Evolutionary conservation across 2,797 vertebrate genomes (phyloP).

Genomic region (Myotis planiceps): DNA sequence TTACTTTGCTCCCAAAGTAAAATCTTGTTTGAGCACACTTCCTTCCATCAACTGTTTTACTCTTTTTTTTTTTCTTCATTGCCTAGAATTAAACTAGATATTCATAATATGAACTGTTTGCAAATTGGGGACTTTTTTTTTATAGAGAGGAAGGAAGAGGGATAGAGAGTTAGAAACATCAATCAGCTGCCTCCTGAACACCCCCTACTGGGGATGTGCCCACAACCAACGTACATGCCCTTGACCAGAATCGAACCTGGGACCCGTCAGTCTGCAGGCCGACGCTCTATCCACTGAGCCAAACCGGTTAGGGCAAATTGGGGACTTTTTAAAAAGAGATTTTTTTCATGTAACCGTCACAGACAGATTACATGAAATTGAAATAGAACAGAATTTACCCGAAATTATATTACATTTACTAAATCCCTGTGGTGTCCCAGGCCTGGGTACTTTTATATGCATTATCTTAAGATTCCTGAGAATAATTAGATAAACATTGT

Average conservation of each 20-base stretch:
- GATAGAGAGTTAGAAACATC: too few species aligned
- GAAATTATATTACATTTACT: slow-evolving; percentile 6
- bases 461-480: neutral
- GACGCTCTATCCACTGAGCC: too few species aligned
- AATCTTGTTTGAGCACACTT: neutral
- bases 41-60: neutral
- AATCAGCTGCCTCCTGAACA: too few species aligned
- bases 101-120: neutral
- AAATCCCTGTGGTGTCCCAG: neutral
- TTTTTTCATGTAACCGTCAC: neutral
- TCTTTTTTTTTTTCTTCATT: neutral
- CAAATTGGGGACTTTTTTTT: neutral
- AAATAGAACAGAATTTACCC: slow-evolving; percentile 43
- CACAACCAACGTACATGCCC: too few species aligned
- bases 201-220: too few species aligned
- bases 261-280: too few species aligned
- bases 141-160: too few species aligned
- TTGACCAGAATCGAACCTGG: too few species aligned
- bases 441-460: neutral
- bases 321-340: neutral
- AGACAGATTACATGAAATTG: neutral
- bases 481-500: slow-evolving; percentile 42
- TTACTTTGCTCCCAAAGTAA: neutral
- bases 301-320: neutral
- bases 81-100: neutral